Conservation (phyloP, 2,888 invertebrate species). For the Phoenoteleia sp. region DNA sequence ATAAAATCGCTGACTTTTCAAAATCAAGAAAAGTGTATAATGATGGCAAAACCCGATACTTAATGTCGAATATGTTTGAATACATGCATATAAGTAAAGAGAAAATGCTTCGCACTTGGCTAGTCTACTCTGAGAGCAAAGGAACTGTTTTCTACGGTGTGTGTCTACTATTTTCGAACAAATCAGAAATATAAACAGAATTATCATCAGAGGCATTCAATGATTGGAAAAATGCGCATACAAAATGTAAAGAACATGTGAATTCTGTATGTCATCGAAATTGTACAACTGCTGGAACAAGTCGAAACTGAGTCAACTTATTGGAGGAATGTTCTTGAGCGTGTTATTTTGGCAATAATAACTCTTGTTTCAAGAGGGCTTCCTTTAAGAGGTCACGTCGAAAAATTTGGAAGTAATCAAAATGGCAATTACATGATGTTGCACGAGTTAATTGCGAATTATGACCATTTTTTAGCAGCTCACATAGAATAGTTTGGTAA, state of each 20-base stretch:
- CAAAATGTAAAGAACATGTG: conserved; percentile 36
- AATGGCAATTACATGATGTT: conserved; percentile 78
- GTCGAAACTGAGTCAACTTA: conserved; percentile 29
- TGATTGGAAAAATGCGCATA: conserved; percentile 50
- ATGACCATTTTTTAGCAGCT: conserved; percentile 51
- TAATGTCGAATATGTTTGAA: conserved; percentile 43
- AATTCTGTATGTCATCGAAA: conserved; percentile 42
- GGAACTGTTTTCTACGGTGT: conserved; percentile 40
- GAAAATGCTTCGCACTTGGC: conserved; percentile 27
- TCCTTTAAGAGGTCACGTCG: conserved; percentile 73
- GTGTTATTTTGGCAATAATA: conserved; percentile 56
- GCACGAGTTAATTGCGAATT: conserved; percentile 78
- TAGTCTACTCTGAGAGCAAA: conserved; percentile 33
- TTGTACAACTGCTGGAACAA: conserved; percentile 9
- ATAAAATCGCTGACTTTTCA: conserved; percentile 27
- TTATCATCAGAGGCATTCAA: conserved; percentile 30
- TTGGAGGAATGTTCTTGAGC: conserved; percentile 30
- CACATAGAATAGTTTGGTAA: conserved; percentile 39
- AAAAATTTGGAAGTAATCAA: conserved; percentile 74
- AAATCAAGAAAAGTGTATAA: conserved; percentile 28
- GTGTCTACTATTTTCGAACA: conserved; percentile 25
- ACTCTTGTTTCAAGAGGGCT: conserved; percentile 72
- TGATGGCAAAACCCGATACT: conserved; percentile 28
- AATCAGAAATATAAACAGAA: conserved; percentile 28
- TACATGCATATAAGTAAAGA: conserved; percentile 38